Conservation (phyloP, 2,888 invertebrate species). For the Dryobotodes eremita region DNA sequence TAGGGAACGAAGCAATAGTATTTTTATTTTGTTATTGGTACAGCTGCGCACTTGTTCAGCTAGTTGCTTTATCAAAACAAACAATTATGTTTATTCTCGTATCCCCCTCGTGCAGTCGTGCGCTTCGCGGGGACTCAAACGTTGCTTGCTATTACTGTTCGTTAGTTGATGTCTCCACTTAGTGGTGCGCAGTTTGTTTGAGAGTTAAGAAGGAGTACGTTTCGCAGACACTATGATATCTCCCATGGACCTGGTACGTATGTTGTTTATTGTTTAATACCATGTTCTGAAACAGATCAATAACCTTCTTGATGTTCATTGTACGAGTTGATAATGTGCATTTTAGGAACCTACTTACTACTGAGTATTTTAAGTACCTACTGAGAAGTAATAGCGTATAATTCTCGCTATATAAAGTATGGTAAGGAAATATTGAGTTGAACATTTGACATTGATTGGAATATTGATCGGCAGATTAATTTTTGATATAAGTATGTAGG, state of each 20-base stretch:
- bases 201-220: constrained; percentile 35
- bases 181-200: constrained; percentile 66
- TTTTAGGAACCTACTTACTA: constrained; percentile 2
- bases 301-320: constrained; percentile 21
- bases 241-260: constrained; percentile 70
- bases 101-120: constrained; percentile 27
- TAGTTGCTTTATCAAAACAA: constrained; percentile 66
- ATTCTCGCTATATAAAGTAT: neutral
- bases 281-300: constrained; percentile 42
- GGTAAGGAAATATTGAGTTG: neutral
- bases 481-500: neutral
- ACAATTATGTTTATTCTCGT: constrained; percentile 54
- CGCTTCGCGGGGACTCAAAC: constrained; percentile 57
- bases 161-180: constrained; percentile 50
- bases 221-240: constrained; percentile 67
- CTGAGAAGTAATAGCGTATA: neutral
- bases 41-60: constrained; percentile 55
- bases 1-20: neutral
- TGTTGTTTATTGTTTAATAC: constrained; percentile 22
- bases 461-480: neutral
- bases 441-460: no score
- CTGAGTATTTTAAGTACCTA: neutral
- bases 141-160: constrained; percentile 35
- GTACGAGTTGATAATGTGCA: constrained; percentile 12
- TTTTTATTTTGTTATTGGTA: constrained; percentile 36